Base-by-base conservation (phyloP, 2,797 vertebrate genomes). In the Oophaga sylvatica region DNA sequence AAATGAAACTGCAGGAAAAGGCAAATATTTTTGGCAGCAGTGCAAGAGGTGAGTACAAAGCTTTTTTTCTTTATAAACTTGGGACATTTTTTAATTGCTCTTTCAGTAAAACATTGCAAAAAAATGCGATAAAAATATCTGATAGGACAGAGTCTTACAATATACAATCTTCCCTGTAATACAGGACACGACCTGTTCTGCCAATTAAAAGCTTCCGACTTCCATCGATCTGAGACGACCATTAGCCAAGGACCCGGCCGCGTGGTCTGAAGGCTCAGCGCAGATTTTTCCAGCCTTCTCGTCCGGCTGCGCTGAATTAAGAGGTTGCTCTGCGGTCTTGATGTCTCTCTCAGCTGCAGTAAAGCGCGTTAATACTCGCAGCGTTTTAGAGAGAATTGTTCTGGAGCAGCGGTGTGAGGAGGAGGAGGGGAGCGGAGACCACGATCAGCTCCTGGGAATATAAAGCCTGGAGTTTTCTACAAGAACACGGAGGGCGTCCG, bases 301-400 rank as follows among this genome's bases (percentile, higher is more conserved):
- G 92, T 93, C 73, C 81, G 53, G 84, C 80, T 89, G 80, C 75
- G 93, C 91, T 93, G 94, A 88, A 92, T 96, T 95, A 96, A 95
- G 53, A 94, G 95, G 95, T 95, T 95, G 94, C 95, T 94, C 93
- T 87, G 93, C 93, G 93, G 94, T 93, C 94, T 94, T 95, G 94
- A 95, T 93, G 96, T 95, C 96, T 85, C 78, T 88, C 83, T 95
- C 95, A 94, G 94, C 94, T 94, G 93, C 93, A 93, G 91, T 92
- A 93, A 94, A 93, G 73, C 88, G 71, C 19, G 31, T 35, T 82
- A 82, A 77, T 81, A 83, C 84, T 45, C 26, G 9, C 26, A 82
- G 65, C 79, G 56, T 80, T 86, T 80, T 48, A 22, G 85, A 90
- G 73, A 85, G 12, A 90, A 92, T 93, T 94, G 92, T 92, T 93